Conservation (phyloP, 2,797 vertebrate species). For the Alosa sapidissima region DNA sequence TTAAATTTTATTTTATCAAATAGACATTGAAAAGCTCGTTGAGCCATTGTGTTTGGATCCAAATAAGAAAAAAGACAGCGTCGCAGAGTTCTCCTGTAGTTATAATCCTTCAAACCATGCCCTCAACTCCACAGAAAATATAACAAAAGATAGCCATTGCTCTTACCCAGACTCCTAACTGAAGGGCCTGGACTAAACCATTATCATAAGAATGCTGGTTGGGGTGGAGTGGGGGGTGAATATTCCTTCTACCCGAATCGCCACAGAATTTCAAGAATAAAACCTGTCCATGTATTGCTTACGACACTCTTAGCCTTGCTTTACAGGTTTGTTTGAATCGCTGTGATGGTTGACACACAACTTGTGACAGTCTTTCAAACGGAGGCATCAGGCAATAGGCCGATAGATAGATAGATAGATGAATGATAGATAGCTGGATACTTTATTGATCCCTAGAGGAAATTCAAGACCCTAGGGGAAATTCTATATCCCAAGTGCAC, state of each 20-base stretch:
- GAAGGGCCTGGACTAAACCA: conserved; percentile 76
- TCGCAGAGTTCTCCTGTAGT: conserved; percentile 46
- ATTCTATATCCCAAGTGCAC: background rate
- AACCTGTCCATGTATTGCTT: background rate
- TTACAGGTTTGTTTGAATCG: background rate
- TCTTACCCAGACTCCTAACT: conserved; percentile 76
- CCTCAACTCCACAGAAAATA: conserved; percentile 65
- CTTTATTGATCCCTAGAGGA: too few relatives aligned
- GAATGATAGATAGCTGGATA: too few relatives aligned
- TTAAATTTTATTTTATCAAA: background rate
- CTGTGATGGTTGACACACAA: background rate
- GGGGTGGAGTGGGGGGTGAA: conserved; percentile 56
- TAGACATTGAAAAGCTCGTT: background rate
- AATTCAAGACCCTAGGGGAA: too few relatives aligned
- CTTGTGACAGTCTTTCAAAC: background rate
- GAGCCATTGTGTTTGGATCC: background rate
- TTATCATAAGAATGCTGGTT: conserved; percentile 81
- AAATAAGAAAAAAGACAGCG: background rate
- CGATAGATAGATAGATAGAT: too few relatives aligned
- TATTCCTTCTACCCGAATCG: background rate
- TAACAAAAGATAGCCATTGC: conserved; percentile 77
- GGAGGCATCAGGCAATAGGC: background rate
- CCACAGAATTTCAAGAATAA: conserved; percentile 7
- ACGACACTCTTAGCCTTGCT: background rate
- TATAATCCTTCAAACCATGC: conserved; percentile 72